phyloP scores from a whole-genome alignment of 2,797 vertebrate genomes.

The Steatocranus sp. region DNA sequence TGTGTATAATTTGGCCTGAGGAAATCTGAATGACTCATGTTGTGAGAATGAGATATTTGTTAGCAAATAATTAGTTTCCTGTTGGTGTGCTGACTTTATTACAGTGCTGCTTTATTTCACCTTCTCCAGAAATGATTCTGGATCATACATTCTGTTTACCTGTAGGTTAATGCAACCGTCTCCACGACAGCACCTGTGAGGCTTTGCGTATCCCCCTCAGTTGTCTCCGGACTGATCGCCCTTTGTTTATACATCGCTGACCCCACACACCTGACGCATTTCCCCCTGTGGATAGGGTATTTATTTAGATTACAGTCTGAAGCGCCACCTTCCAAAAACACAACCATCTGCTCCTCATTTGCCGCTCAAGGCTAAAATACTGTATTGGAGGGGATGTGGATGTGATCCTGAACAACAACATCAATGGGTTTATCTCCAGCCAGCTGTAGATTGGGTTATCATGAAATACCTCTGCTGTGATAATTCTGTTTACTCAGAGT shows the following conservation, averaged over 20 bases:
- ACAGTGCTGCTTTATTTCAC: background rate
- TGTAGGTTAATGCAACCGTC: background rate
- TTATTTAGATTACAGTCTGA: slow-evolving; percentile 74
- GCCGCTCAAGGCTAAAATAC: slow-evolving; percentile 54
- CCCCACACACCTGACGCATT: slow-evolving; percentile 66
- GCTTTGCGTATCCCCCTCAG: background rate
- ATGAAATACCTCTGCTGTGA: slow-evolving; percentile 44
- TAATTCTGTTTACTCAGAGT: slow-evolving; percentile 41
- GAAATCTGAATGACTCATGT: slow-evolving; percentile 45
- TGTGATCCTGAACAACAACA: slow-evolving; percentile 52
- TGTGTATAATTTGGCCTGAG: slow-evolving; percentile 53
- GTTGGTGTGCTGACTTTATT: slow-evolving; percentile 1
- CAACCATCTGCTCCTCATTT: slow-evolving; percentile 78
- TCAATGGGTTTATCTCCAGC: slow-evolving; percentile 41
- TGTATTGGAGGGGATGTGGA: slow-evolving; percentile 51
- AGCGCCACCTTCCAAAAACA: slow-evolving; percentile 55
- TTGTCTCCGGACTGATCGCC: background rate
- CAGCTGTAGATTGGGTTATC: slow-evolving; percentile 45
- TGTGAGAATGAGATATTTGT: slow-evolving; percentile 51
- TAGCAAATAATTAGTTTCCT: slow-evolving; percentile 53
- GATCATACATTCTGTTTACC: background rate
- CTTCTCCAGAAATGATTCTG: background rate
- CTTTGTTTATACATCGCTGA: slow-evolving; percentile 51
- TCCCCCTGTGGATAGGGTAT: slow-evolving; percentile 52
- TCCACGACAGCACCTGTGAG: slow-evolving; percentile 25